Conservation (phyloP, 2,113 vertebrate genomes). For the Melanerpes aurifrons region DNA sequence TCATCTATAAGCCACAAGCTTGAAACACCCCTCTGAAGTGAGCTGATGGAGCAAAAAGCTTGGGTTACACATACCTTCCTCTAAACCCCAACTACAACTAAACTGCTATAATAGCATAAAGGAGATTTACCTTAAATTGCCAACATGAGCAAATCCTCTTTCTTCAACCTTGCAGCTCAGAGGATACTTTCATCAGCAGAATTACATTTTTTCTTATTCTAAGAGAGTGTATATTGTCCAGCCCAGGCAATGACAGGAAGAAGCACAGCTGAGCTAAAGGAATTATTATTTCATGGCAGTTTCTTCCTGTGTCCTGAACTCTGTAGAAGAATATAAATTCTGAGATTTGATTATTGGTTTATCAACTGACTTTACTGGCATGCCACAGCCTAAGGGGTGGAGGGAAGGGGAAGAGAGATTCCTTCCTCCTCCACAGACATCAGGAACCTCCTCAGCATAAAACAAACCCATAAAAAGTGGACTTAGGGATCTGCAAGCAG, state of each 20-base stretch:
- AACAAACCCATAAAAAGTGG: not conserved
- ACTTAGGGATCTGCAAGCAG: not conserved
- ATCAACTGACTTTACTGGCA: not conserved
- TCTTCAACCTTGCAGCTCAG: not conserved
- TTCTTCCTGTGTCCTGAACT: not conserved
- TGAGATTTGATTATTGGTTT: not conserved
- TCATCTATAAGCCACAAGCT: not conserved
- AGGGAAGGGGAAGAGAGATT: not conserved
- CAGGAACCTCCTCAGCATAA: not conserved
- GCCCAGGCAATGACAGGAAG: not conserved
- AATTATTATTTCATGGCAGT: not conserved
- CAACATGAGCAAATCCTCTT: not conserved
- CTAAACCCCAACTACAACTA: not conserved
- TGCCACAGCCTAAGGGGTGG: not conserved
- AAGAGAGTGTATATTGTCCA: not conserved
- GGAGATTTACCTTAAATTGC: conserved; percentile 1
- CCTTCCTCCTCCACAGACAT: not conserved
- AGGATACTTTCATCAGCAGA: not conserved
- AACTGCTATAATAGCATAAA: not conserved
- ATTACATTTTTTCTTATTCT: not conserved
- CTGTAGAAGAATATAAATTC: not conserved
- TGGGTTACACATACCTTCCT: not conserved
- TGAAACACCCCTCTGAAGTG: not conserved
- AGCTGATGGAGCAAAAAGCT: not conserved
- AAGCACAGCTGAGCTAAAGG: not conserved